These are phyloP conservation scores for Cynocephalus volans DNA, from an alignment of 2,113 vertebrate genomes.

Conservation along the genomic window DNA sequence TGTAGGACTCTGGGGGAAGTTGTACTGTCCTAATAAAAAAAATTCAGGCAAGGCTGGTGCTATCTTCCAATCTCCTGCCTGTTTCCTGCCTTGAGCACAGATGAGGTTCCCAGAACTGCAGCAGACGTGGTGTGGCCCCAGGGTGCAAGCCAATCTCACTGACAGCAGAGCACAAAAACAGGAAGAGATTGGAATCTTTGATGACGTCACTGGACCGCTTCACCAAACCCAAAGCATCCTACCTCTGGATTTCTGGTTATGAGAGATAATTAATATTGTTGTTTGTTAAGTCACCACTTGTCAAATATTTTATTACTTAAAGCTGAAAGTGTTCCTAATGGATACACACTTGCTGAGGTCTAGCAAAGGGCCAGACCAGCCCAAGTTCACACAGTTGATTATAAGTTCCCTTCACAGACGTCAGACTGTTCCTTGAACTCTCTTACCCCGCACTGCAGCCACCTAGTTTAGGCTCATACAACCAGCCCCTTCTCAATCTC, in stretches of 20 bases:
- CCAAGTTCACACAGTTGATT: not conserved
- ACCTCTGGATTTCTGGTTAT: not conserved
- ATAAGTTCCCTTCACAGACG: not conserved
- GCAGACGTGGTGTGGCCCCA: not conserved
- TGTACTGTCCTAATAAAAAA: not conserved
- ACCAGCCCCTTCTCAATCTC: not conserved
- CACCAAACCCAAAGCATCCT: not conserved
- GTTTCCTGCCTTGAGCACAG: not conserved
- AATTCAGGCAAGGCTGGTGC: not conserved
- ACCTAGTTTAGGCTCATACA: too few species aligned
- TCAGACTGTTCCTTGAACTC: not conserved
- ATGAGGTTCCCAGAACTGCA: not conserved
- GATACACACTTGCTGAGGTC: not conserved
- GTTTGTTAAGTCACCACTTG: not conserved
- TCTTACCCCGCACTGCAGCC: not conserved
- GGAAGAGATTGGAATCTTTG: not conserved
- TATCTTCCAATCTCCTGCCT: not conserved
- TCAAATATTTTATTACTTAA: constrained; percentile 31
- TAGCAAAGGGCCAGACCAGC: not conserved
- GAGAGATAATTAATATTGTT: not conserved
- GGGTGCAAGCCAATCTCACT: not conserved
- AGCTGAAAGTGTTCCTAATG: not conserved
- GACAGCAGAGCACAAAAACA: not conserved
- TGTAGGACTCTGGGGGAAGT: not conserved
- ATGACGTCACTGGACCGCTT: not conserved